A percentile compares a stretch with the other conserved stretches of the same genome.
Evolutionary conservation across 1,140 invertebrate species (phyloP).

Genomic region (Brachionus koreanus): DNA sequence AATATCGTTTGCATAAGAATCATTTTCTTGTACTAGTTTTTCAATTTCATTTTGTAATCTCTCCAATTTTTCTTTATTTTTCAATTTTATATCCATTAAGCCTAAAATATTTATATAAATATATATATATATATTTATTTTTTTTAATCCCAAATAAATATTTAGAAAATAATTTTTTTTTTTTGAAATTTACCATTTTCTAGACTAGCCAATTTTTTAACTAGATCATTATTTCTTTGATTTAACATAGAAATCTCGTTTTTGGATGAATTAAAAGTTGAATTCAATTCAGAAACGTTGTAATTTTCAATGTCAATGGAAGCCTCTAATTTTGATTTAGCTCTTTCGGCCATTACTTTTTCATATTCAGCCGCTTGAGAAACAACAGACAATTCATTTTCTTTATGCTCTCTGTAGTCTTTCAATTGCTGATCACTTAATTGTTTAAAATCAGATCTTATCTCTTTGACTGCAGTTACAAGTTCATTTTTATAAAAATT

Average conservation of each 20-base stretch:
- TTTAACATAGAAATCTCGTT: neutral
- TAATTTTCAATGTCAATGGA: neutral
- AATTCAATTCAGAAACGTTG: neutral
- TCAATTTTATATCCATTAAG: neutral
- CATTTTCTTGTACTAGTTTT: neutral
- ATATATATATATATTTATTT: too few species aligned
- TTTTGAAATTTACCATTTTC: slow-evolving; percentile 26
- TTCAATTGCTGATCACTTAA: slow-evolving; percentile 13
- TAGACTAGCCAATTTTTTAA: neutral
- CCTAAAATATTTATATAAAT: neutral
- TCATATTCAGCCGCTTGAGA: slow-evolving; percentile 31
- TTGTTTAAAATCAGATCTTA: slow-evolving; percentile 8
- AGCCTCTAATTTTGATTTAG: neutral
- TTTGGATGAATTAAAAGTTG: neutral
- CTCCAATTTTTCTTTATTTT: slow-evolving; percentile 10
- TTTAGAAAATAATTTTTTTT: neutral
- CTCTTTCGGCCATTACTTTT: slow-evolving; percentile 10
- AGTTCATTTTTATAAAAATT: slow-evolving; percentile 44
- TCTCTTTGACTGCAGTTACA: slow-evolving; percentile 16
- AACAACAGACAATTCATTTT: slow-evolving; percentile 2
- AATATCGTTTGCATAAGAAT: slow-evolving; percentile 11
- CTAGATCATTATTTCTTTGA: neutral
- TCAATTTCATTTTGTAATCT: slow-evolving; percentile 10
- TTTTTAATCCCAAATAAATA: too few species aligned
- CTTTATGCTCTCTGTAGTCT: slow-evolving; percentile 23